Evolutionary conservation across 1,140 invertebrate species (phyloP), one percentile per base, ranked within the genome.

Genomic region (Dermatophagoides farinae): DNA sequence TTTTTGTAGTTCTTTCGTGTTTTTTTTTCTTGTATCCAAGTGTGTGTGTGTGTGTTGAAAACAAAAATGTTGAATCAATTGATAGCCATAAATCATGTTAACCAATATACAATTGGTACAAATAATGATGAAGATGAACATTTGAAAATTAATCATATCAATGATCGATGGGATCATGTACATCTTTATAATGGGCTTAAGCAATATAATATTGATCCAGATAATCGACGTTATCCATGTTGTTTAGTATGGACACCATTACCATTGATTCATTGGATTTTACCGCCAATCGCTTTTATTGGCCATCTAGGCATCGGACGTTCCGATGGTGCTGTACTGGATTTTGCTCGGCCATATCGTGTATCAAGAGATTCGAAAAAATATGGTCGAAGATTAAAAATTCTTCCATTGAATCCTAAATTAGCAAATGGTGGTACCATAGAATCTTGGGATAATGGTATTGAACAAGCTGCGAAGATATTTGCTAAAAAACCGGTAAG

Each of bases 221-320:
- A 52, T 16, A 25, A 16, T 22, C 2, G 25, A 16, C n/a, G 50
- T 16, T 52, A 25, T 18, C 50, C 50, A 25, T 52, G 18, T 31
- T 52, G 50, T 52, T 20, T 52, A 31, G 50, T 52, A 2, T 52
- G 50, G 50, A 52, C 50, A 52, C 50, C 50, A 31, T 25, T 52
- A 31, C 50, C 50, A 20, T 52, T 52, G 6, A 25, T 52, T 4
- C 18, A 18, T 25, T 52, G 50, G 50, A 22, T 52, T 25, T 31
- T 31, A 31, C 31, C 31, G 8, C 31, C 31, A 31, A 52, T 52
- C 25, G 18, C 4, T 20, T 16, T 52, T 16, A 52, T 52, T 22
- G 50, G 50, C 6, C 50, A 52, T 25, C 18, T 25, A 2, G 50
- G 50, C 6, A 25, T 52, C 20, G 50, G 18, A 2, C 18, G 14